A percentile compares a stretch with the other conserved stretches of the same genome.
Conservation (phyloP, 2,797 vertebrate species). For the Myotis pilosus region DNA sequence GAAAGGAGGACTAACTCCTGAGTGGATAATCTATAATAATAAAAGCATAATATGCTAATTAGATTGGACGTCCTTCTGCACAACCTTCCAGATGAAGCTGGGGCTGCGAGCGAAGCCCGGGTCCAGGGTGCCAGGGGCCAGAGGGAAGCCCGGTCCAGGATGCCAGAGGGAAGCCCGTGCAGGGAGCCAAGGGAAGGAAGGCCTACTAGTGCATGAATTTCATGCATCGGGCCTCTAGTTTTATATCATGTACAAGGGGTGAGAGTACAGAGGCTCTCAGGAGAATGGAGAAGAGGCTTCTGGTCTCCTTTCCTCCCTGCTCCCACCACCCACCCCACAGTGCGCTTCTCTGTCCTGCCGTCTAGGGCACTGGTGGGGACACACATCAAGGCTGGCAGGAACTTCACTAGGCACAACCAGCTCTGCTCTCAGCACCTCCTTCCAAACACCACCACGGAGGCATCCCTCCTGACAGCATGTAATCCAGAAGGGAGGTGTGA, state of each 20-base stretch:
- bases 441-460: background rate
- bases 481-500: conserved; percentile 57
- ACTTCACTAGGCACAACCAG: background rate
- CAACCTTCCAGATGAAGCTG: too few species aligned
- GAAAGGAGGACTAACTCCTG: background rate
- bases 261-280: background rate
- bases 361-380: background rate
- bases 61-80: too few species aligned
- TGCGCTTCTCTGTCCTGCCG: accelerated
- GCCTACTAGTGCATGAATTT: too few species aligned
- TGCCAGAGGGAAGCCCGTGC: too few species aligned
- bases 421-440: background rate
- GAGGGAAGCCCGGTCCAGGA: too few species aligned
- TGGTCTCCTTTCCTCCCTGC: background rate
- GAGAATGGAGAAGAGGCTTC: background rate
- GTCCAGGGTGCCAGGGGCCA: too few species aligned
- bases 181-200: too few species aligned
- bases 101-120: too few species aligned
- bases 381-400: background rate
- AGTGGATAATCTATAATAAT: too few species aligned
- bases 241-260: background rate
- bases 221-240: background rate
- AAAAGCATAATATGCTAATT: too few species aligned
- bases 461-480: background rate
- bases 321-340: background rate